Evolutionary conservation across 2,113 vertebrate genomes (phyloP), one percentile per base, ranked within the genome.

Genomic region (Illadopsis cleaveri): DNA sequence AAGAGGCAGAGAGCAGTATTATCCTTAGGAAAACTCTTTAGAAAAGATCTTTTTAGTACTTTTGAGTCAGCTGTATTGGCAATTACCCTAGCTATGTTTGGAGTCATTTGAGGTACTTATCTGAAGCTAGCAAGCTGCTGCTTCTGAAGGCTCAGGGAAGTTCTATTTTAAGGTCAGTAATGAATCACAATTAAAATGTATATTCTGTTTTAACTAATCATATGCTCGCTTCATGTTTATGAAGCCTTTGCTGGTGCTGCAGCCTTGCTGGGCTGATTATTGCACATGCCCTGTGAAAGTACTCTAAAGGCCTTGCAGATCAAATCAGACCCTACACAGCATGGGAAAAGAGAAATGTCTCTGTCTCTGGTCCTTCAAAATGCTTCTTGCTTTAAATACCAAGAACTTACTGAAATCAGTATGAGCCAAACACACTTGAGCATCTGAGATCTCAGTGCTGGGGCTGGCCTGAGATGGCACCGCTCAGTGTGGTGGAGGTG

Each of bases 401-500:
- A 13, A 64, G 51, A 54, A 71, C 14, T 64, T 56, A 33, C 70
- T 60, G 57, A 61, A 81, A 62, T 64, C 48, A 28, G 11, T 10
- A 18, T 44, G 7, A 68, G 28, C 33, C 57, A 50, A 75, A 47
- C 30, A 68, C 12, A 8, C 12, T 60, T 11, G 48, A 79, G 31
- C 27, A 48, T 17, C 66, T 31, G 54, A 75, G 51, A 23, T 5
- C 5, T 21, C 1, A 3, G 16, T n/a, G 48, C 7, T 0, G 0
- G 44, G 42, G 7, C 19, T 76, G 48, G 47, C 11, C 40, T 4
- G 5, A 53, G 42, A 25, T 2, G 1, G 44, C 35, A 42, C 28
- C 0, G 2, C n/a, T 8, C 18, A 8, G 5, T 0, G 0, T 0
- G 2, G 13, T 35, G 35, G 38, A 54, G 30, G 35, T 27, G 51